Evolutionary conservation across 1,140 invertebrate genomes (phyloP), one percentile per base, ranked within the genome.

Genomic region (Drosophila watanabei): DNA sequence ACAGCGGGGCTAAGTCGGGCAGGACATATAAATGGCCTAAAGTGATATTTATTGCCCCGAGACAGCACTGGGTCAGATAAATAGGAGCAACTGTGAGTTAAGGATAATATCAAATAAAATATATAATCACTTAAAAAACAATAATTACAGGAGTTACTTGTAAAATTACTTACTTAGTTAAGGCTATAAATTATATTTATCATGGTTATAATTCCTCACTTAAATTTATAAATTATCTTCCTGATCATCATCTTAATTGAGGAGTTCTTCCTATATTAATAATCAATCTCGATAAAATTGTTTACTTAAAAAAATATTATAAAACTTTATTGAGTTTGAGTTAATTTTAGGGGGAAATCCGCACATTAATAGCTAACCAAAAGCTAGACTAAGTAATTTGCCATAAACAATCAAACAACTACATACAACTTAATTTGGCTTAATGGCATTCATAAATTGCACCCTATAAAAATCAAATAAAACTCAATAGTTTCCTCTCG

Each of bases 381-480:
- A 56, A 33, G 4, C 7, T 28, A 28, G 68, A 9, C 11, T 24
- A 28, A 35, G 51, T 41, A 39, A 49, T 52, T 32, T 45, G 13
- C 71, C 54, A 70, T 69, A 62, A 78, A 70, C 43, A 51, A 60
- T 70, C 33, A 61, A 49, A 57, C 43, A 77, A 77, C 59, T 70
- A 87, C 64, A 57, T 62, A 62, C 63, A 80, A 78, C 69, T 78
- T 84, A 84, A 81, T 89, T 88, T 77, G 77, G 43, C 82, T 71
- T 88, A 88, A 88, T 83, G 71, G 61, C 76, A 58, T 54, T 54
- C 45, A 87, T 88, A 80, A 84, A 88, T 89, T 88, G 64, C 81
- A 80, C 85, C 80, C 81, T 84, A 88, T 89, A 80, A 88, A 88
- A 88, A 51, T n/a, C 45, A 61, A 82, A 86, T 87, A 75, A 86